phyloP scores from a whole-genome alignment of 2,113 vertebrate species.

The Callionymus lyra region DNA sequence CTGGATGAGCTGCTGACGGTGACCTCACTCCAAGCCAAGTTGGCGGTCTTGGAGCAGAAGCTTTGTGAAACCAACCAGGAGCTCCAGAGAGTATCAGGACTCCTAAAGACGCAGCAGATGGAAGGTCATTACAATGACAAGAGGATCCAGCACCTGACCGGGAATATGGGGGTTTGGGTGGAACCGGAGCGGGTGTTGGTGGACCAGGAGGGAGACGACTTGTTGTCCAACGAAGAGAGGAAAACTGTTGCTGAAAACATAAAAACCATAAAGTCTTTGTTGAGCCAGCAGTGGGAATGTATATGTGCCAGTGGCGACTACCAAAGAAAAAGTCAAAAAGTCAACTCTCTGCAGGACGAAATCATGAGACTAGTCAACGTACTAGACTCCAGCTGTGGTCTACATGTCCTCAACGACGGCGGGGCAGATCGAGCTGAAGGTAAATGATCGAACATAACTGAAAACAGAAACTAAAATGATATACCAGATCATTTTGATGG shows the following conservation, averaged over 20 bases:
- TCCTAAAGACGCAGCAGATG: conserved; percentile 67
- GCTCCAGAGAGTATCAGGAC: conserved; percentile 56
- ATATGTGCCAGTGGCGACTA: conserved; percentile 69
- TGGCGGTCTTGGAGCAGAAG: conserved; percentile 72
- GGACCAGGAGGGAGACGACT: conserved; percentile 25
- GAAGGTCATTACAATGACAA: conserved; percentile 70
- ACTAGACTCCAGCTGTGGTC: conserved; percentile 71
- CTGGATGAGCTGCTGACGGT: conserved; percentile 52
- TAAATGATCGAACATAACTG: conserved; percentile 15
- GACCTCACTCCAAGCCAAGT: conserved; percentile 67
- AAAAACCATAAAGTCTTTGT: conserved; percentile 78
- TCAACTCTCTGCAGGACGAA: conserved; percentile 84
- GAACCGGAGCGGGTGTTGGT: conserved; percentile 22
- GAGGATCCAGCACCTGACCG: conserved; percentile 67
- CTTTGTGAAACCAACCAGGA: conserved; percentile 70
- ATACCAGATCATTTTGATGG: too few species aligned
- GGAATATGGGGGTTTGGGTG: conserved; percentile 48
- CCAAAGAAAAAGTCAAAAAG: too few species aligned
- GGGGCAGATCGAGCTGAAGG: conserved; percentile 29
- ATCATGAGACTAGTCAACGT: conserved; percentile 78
- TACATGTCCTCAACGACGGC: conserved; percentile 32
- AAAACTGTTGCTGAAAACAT: conserved; percentile 62
- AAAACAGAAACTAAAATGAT: too few species aligned
- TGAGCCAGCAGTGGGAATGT: conserved; percentile 88
- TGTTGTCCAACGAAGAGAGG: conserved; percentile 33